Evolutionary conservation across 2,113 vertebrate species (phyloP), one percentile per base, ranked within the genome.

Genomic region (Saccopteryx leptura): DNA sequence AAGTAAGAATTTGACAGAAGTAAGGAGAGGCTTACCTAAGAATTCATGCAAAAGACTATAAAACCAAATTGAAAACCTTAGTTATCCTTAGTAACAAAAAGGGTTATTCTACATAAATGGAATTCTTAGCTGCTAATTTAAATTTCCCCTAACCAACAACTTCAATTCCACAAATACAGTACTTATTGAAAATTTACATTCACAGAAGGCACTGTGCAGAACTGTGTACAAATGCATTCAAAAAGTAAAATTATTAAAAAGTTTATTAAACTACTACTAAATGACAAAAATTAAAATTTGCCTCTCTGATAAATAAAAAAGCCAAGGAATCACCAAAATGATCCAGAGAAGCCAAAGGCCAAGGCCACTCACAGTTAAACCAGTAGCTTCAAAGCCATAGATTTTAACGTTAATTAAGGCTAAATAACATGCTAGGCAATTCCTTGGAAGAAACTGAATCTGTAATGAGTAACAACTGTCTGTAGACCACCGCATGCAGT

Each of bases 1-100:
- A 94, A 54, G 50, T 28, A 10, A 92, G 19, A 93, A 93, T 85
- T 88, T 87, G 21, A 93, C 17, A 91, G 61, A 95, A 93, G 74
- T 87, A 80, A 82, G 26, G 71, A 58, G 93, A 94, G 26, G 2
- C 15, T 92, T 56, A 65, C 17, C 54, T 90, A 46, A 80, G 50
- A 88, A 93, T 10, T 76, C 52, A 85, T 69, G 24, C 81, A 87
- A 50, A 86, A 86, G 28, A 52, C 46, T 79, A 9, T 58, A 90
- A 83, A 82, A 52, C 88, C 75, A 85, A 88, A 61, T 81, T 50
- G 90, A 81, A 94, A 96, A 58, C 65, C 26, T 71, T 92, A 46
- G 23, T 92, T 80, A 52, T 92, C 65, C 75, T 24, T 26, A 61
- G 31, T 48, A 69, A 90, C 31, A 86, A 86, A 50, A 66, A 71